A percentile compares a stretch with the other conserved stretches of the same genome.
phyloP scores from a whole-genome alignment of 2,888 invertebrate genomes.

The Yponomeuta plumbellus region DNA sequence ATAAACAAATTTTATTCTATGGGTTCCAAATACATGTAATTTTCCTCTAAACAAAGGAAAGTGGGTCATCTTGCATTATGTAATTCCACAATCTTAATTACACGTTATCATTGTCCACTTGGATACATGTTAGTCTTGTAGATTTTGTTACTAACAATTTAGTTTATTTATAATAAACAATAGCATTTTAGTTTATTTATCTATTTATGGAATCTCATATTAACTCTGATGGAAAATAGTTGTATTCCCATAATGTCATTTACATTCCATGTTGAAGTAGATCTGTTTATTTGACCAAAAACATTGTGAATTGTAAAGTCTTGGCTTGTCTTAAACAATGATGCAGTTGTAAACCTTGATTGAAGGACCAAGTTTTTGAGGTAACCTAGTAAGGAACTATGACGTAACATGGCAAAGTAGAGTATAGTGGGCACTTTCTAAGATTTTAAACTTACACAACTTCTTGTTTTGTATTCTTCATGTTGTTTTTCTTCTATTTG shows the following conservation, averaged over 20 bases:
- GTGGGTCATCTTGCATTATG: too few species aligned
- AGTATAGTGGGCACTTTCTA: neutral
- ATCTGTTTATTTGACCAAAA: neutral
- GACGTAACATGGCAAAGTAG: too few species aligned
- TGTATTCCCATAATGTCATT: neutral
- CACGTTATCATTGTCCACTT: too few species aligned
- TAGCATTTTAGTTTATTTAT: neutral
- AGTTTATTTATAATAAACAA: too few species aligned
- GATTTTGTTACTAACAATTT: neutral
- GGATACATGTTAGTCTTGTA: neutral
- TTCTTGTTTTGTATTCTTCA: neutral
- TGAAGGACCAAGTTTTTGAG: slow-evolving; percentile 1
- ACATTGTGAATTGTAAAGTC: too few species aligned
- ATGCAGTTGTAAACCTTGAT: neutral
- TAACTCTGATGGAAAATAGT: neutral
- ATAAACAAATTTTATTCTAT: too few species aligned
- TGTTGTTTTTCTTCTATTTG: neutral
- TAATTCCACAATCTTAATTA: too few species aligned
- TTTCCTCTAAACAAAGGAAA: too few species aligned
- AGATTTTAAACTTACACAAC: neutral
- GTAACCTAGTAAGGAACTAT: neutral
- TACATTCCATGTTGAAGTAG: neutral
- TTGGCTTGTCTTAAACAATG: neutral
- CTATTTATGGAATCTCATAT: neutral
- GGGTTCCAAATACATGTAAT: too few species aligned